These are phyloP conservation scores for Seriola aureovittata DNA, from an alignment of 2,113 vertebrate species.

Conservation along the genomic window DNA sequence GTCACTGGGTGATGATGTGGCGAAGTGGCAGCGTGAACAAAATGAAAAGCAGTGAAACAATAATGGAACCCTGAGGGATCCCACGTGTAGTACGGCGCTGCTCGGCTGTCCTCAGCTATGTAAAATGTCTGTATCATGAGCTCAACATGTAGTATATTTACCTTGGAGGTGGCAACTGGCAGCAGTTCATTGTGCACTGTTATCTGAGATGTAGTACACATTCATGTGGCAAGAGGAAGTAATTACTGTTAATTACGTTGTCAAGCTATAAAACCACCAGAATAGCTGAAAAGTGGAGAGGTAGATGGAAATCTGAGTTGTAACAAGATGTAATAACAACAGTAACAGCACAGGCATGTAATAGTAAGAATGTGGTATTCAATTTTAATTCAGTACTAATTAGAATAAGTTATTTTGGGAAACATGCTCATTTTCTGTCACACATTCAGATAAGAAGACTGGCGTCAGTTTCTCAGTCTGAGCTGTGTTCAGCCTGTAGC, in stretches of 20 bases:
- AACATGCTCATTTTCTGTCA: not conserved
- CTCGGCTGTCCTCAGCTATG: not conserved
- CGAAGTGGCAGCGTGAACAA: not conserved
- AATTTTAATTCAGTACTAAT: not conserved
- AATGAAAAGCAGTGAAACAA: not conserved
- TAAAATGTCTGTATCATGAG: not conserved
- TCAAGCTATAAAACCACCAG: not conserved
- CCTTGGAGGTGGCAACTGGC: not conserved
- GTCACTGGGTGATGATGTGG: not conserved
- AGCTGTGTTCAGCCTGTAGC: not conserved
- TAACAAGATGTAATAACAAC: not conserved
- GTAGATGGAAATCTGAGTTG: not conserved
- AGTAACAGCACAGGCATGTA: not conserved
- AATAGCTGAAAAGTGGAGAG: not conserved
- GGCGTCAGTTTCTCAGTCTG: not conserved
- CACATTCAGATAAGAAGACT: too few species aligned
- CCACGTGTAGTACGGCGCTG: not conserved
- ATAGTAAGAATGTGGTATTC: not conserved
- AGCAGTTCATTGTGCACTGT: not conserved
- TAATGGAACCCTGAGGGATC: not conserved
- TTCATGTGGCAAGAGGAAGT: not conserved
- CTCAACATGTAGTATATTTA: not conserved
- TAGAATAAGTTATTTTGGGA: not conserved
- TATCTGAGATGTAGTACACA: not conserved
- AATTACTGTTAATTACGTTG: slow-evolving; percentile 3